Conservation (phyloP, 2,797 vertebrate genomes). For the Pseudomugil gertrudae region DNA sequence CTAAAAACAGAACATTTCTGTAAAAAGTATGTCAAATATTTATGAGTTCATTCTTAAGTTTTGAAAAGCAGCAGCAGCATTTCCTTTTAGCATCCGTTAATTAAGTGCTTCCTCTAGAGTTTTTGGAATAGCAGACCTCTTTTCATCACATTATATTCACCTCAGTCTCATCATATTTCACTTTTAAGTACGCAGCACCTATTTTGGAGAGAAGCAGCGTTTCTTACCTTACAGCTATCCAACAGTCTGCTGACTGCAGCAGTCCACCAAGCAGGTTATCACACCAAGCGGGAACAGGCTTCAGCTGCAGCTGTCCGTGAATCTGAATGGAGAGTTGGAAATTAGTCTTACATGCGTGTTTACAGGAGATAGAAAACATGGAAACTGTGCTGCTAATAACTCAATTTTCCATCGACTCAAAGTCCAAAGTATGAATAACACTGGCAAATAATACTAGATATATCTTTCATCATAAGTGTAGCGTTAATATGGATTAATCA, state of each 20-base stretch:
- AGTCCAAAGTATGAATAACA: slow-evolving; percentile 12
- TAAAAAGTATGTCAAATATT: not conserved
- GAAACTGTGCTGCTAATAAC: not conserved
- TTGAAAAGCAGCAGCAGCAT: slow-evolving; percentile 23
- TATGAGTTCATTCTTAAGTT: slow-evolving; percentile 4
- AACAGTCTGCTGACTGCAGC: slow-evolving; percentile 8
- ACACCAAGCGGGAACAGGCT: slow-evolving; percentile 9
- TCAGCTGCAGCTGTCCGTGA: slow-evolving; percentile 33
- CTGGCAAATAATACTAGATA: not conserved
- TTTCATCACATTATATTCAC: slow-evolving; percentile 4
- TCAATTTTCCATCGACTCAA: slow-evolving; percentile 9
- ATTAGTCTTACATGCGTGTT: slow-evolving; percentile 17
- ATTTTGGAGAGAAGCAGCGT: slow-evolving; percentile 3
- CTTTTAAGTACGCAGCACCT: slow-evolving; percentile 26
- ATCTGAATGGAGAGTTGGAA: slow-evolving; percentile 54
- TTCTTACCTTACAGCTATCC: slow-evolving; percentile 55
- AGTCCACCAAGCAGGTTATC: slow-evolving; percentile 29
- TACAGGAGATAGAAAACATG: slow-evolving; percentile 19
- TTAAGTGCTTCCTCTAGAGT: slow-evolving; percentile 27
- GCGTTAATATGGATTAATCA: not conserved
- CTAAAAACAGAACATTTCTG: not conserved
- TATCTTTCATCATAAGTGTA: slow-evolving; percentile 10
- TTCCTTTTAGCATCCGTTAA: slow-evolving; percentile 34
- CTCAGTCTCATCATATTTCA: slow-evolving; percentile 14
- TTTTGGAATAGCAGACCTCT: slow-evolving; percentile 15